These are phyloP conservation scores for Gallinago nigripennis DNA, from an alignment of 2,797 vertebrate species.

Conservation along the genomic window DNA sequence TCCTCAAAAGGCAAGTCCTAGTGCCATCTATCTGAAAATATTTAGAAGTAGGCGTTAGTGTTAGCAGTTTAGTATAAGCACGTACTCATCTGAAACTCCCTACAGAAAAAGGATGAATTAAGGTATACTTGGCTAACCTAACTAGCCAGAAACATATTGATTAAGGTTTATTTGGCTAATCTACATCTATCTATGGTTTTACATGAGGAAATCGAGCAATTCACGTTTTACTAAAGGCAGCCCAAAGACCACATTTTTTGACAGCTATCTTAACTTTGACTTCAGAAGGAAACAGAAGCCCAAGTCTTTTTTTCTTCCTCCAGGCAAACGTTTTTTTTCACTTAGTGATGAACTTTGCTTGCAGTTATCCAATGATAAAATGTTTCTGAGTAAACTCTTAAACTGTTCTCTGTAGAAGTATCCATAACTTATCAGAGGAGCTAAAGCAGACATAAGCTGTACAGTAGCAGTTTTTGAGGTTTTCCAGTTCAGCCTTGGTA, in stretches of 20 bases:
- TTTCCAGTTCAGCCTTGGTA: constrained; percentile 13
- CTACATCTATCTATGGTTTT: not conserved
- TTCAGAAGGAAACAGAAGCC: constrained; percentile 8
- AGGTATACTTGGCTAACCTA: not conserved
- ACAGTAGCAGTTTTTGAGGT: constrained; percentile 17
- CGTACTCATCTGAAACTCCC: not conserved
- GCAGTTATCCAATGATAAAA: not conserved
- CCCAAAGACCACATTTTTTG: not conserved
- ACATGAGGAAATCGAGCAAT: not conserved
- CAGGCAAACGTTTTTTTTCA: not conserved
- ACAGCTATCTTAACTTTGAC: not conserved
- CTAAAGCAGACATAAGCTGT: not conserved
- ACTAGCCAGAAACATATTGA: not conserved
- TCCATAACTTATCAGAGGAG: not conserved
- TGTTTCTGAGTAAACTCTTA: not conserved
- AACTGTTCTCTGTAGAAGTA: not conserved
- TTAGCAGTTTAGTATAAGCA: not conserved
- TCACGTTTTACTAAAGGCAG: not conserved
- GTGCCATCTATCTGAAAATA: not conserved
- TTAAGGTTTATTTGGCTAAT: not conserved
- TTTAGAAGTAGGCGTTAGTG: not conserved
- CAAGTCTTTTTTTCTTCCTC: not conserved
- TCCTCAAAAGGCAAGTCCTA: not conserved
- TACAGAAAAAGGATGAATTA: not conserved
- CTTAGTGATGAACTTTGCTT: not conserved